These are phyloP conservation scores for Hylaeus volcanicus DNA, from an alignment of 1,140 invertebrate species.

Conservation along the genomic window DNA sequence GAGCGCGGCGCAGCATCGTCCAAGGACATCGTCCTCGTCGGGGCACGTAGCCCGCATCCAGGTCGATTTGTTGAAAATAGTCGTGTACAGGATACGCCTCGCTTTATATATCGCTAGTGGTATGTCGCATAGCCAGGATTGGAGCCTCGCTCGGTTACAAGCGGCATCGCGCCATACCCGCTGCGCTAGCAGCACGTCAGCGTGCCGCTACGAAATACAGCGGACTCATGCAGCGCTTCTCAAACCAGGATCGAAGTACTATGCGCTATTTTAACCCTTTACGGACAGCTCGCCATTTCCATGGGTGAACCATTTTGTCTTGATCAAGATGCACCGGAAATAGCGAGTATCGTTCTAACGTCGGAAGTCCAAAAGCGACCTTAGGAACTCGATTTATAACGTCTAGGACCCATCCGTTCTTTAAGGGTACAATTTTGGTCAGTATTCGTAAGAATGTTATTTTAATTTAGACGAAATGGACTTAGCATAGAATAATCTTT, in stretches of 20 bases:
- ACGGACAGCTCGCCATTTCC: no score
- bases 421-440: no score
- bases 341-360: no score
- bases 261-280: no score
- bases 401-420: no score
- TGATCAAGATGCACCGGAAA: no score
- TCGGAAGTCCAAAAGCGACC: no score
- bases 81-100: conserved; percentile 18
- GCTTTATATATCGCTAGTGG: conserved; percentile 50
- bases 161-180: conserved; percentile 63
- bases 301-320: no score
- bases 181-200: conserved; percentile 63
- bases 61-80: conserved; percentile 50
- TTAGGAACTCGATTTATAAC: no score
- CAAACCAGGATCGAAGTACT: conserved; percentile 38
- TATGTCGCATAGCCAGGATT: conserved; percentile 58
- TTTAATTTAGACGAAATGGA: no score
- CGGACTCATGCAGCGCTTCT: conserved; percentile 70
- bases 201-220: conserved; percentile 62
- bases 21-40: conserved; percentile 17
- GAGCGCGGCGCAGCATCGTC: not conserved
- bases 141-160: conserved; percentile 58
- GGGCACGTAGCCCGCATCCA: conserved; percentile 11
- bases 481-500: no score
- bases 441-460: no score